A percentile compares a stretch with the other conserved stretches of the same genome.
Conservation (phyloP, 2,888 invertebrate genomes). For the Psylliodes chrysocephalus region DNA sequence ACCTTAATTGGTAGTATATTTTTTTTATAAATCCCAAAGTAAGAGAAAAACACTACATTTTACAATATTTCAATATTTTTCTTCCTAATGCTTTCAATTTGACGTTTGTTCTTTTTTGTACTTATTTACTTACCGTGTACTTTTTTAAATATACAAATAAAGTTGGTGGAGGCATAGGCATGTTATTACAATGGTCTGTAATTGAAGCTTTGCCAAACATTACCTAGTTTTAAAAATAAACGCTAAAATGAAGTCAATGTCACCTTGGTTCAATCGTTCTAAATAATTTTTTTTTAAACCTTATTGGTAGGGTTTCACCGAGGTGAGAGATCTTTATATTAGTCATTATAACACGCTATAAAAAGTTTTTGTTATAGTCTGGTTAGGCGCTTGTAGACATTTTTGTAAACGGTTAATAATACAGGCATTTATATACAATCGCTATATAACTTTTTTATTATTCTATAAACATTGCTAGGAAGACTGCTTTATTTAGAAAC, state of each 20-base stretch:
- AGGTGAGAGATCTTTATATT: too few species aligned
- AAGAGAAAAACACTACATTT: background rate
- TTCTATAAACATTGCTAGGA: too few species aligned
- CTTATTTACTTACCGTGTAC: slow-evolving; percentile 4
- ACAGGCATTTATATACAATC: too few species aligned
- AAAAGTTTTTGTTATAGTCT: too few species aligned
- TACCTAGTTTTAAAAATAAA: slow-evolving; percentile 48
- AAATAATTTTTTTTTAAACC: background rate
- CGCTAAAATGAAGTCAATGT: slow-evolving; percentile 50
- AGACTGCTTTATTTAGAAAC: too few species aligned
- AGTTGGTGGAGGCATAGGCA: slow-evolving; percentile 4
- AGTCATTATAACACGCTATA: too few species aligned
- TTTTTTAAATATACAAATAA: background rate
- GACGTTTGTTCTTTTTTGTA: background rate
- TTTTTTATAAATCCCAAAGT: background rate
- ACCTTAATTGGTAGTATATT: background rate
- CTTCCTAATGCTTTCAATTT: background rate
- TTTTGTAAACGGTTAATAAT: too few species aligned
- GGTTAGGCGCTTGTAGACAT: too few species aligned
- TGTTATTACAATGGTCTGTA: slow-evolving; percentile 43
- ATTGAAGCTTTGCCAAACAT: slow-evolving; percentile 48
- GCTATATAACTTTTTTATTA: too few species aligned
- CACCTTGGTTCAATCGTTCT: slow-evolving; percentile 46
- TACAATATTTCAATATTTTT: background rate
- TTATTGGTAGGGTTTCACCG: too few species aligned